Conservation (phyloP, 2,113 vertebrate genomes). For the Turnix velox region DNA sequence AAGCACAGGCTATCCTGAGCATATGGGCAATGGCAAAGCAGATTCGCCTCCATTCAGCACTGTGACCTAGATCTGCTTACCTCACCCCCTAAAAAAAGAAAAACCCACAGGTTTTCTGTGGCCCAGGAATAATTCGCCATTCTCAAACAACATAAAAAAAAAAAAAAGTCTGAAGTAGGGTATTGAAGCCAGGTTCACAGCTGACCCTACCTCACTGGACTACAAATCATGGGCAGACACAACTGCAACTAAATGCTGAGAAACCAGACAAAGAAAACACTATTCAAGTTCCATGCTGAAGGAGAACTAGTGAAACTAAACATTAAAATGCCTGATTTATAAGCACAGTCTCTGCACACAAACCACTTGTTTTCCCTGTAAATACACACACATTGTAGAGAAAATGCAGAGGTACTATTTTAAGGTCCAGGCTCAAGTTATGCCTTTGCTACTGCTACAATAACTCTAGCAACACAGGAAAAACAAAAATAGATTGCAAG, state of each 20-base stretch:
- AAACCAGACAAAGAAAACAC: background rate
- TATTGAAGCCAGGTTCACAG: background rate
- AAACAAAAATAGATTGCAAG: background rate
- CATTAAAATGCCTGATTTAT: background rate
- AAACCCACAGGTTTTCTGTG: background rate
- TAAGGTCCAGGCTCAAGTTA: background rate
- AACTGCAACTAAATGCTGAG: background rate
- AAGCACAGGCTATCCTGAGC: background rate
- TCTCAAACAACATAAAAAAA: background rate
- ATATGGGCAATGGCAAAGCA: background rate
- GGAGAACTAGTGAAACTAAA: background rate
- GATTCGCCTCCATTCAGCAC: background rate
- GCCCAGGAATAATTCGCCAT: background rate
- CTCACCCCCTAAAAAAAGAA: background rate
- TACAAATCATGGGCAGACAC: background rate
- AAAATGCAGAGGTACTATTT: background rate
- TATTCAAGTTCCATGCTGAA: background rate
- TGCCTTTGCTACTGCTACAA: background rate
- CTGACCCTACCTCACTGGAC: background rate
- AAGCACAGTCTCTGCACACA: background rate
- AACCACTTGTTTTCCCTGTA: background rate
- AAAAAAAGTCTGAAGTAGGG: background rate
- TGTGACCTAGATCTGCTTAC: background rate
- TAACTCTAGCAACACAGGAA: background rate
- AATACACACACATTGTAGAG: background rate